These are phyloP conservation scores for Phainopepla nitens DNA, from an alignment of 2,113 vertebrate genomes.

Conservation along the genomic window DNA sequence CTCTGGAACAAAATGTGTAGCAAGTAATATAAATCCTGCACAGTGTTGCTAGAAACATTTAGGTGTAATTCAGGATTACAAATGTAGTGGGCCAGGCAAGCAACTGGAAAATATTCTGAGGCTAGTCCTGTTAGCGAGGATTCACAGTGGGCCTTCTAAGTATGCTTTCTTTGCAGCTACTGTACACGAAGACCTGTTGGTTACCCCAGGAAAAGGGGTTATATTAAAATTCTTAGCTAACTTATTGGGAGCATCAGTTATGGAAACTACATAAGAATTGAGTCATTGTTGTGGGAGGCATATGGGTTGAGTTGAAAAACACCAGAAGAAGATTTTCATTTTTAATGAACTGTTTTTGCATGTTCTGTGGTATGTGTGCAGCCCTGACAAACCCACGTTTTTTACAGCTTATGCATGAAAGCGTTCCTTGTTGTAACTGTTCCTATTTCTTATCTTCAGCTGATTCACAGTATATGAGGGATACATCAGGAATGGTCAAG, in stretches of 20 bases:
- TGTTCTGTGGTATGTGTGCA: not conserved
- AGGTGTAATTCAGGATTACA: not conserved
- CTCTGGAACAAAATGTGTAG: not conserved
- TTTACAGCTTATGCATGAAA: not conserved
- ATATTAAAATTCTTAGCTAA: not conserved
- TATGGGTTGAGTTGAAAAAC: not conserved
- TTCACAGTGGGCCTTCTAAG: not conserved
- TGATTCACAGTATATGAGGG: not conserved
- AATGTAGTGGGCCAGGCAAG: not conserved
- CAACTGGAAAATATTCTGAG: not conserved
- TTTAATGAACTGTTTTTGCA: not conserved
- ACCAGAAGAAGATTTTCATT: not conserved
- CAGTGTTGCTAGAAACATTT: accelerated
- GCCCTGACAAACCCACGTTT: not conserved
- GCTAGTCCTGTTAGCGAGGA: not conserved
- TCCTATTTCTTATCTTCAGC: not conserved
- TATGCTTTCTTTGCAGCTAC: not conserved
- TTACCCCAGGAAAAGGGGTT: not conserved
- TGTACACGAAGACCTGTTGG: not conserved
- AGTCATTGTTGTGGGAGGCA: not conserved
- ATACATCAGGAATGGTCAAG: not conserved
- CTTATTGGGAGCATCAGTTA: not conserved
- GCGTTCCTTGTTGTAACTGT: not conserved
- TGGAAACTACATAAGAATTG: not conserved
- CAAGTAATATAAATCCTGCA: not conserved